Percentiles rank a stretch among this genome's conserved stretches.
phyloP scores from a whole-genome alignment of 2,888 invertebrate species.

The Hypsopygia costalis region DNA sequence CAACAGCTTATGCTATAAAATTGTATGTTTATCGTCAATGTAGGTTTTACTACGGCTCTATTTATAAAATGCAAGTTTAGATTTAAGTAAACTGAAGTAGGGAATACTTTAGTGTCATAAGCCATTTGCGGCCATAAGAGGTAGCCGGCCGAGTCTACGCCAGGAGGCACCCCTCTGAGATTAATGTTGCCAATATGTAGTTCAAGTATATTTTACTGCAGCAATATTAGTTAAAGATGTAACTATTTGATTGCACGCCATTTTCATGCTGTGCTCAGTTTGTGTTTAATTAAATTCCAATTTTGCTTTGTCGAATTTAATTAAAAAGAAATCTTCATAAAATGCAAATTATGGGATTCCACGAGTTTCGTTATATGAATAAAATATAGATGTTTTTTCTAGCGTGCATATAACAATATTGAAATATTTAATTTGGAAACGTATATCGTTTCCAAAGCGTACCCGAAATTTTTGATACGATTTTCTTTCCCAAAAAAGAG shows the following conservation, averaged over 20 bases:
- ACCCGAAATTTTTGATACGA: too few species aligned
- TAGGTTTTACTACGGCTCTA: constrained; percentile 36
- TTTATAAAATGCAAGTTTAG: constrained; percentile 39
- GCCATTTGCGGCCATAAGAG: constrained; percentile 14
- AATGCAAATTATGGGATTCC: too few species aligned
- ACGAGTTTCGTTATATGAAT: too few species aligned
- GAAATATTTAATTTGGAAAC: too few species aligned
- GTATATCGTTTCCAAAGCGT: too few species aligned
- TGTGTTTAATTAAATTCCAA: constrained; percentile 1
- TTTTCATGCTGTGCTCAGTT: not conserved
- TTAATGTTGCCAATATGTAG: constrained; percentile 7
- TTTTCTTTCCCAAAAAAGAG: too few species aligned
- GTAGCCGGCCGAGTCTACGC: constrained; percentile 5
- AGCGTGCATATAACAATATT: too few species aligned
- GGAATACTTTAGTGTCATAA: constrained; percentile 29
- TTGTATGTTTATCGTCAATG: constrained; percentile 28
- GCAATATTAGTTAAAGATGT: constrained; percentile 2
- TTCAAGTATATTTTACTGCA: constrained; percentile 1
- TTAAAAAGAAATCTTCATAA: not conserved
- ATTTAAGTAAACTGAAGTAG: constrained; percentile 33
- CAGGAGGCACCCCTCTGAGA: constrained; percentile 19
- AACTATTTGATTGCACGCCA: not conserved
- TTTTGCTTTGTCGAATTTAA: not conserved
- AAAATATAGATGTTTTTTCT: too few species aligned
- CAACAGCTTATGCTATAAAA: constrained; percentile 24